Conservation (phyloP, 2,888 invertebrate genomes). For the Catonia carolina region DNA sequence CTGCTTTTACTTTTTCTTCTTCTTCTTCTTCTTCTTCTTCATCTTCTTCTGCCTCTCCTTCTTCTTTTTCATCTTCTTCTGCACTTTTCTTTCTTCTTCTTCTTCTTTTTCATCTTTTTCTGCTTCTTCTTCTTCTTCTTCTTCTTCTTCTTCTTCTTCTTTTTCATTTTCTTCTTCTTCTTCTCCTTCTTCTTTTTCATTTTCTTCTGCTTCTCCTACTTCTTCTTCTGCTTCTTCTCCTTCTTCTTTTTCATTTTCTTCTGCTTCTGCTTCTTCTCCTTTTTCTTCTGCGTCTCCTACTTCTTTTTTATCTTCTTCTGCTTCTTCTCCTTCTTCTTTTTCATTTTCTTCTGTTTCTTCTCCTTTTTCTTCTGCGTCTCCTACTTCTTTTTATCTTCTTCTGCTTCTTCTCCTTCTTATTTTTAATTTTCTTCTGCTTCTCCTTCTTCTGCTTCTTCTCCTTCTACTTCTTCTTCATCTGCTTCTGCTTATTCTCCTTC, state of each 20-base stretch:
- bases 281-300: no score
- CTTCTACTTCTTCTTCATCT: neutral
- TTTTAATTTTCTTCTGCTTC: conserved; percentile 7
- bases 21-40: no score
- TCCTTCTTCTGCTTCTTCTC: conserved; percentile 4
- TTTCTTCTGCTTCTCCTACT: no score
- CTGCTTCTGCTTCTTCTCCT: no score
- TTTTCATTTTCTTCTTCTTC: neutral
- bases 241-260: no score
- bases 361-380: conserved; percentile 6
- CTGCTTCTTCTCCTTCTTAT: neutral
- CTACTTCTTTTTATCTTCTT: neutral
- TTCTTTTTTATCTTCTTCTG: neutral
- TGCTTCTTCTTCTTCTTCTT: neutral
- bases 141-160: neutral
- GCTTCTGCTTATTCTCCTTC: no score
- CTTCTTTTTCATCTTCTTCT: no score
- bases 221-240: no score
- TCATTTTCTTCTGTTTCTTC: neutral
- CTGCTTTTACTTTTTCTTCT: no score
- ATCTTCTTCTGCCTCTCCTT: no score
- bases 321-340: neutral
- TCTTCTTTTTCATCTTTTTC: no score
- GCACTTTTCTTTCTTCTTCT: no score
- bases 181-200: neutral